phyloP scores from a whole-genome alignment of 2,797 vertebrate genomes.

The Artibeus lituratus region DNA sequence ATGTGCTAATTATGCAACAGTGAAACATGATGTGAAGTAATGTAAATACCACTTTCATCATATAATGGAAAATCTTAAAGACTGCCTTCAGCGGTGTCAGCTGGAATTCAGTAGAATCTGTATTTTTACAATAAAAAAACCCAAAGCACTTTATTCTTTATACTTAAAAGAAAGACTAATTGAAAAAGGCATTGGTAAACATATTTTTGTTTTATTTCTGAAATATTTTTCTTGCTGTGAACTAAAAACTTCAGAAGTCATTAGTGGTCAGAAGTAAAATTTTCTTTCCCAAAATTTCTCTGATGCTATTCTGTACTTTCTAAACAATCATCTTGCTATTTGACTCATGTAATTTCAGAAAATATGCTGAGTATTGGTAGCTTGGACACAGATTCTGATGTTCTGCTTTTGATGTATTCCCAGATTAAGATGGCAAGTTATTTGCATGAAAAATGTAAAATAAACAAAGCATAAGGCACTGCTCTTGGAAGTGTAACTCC shows the following conservation, averaged over 20 bases:
- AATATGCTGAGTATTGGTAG: slow-evolving; percentile 56
- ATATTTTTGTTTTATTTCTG: slow-evolving; percentile 53
- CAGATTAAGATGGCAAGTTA: slow-evolving; percentile 75
- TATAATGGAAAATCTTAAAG: slow-evolving; percentile 55
- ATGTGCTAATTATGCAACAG: slow-evolving; percentile 71
- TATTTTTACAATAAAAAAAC: slow-evolving; percentile 69
- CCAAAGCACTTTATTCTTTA: slow-evolving; percentile 58
- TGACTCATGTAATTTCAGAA: slow-evolving; percentile 77
- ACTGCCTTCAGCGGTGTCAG: slow-evolving; percentile 57
- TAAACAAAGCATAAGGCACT: slow-evolving; percentile 70
- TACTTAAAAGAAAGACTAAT: slow-evolving; percentile 70
- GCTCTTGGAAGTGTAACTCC: slow-evolving; percentile 63
- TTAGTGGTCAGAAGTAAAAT: slow-evolving; percentile 78
- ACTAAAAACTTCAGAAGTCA: slow-evolving; percentile 65
- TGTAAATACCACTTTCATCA: slow-evolving; percentile 70
- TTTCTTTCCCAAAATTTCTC: slow-evolving; percentile 69
- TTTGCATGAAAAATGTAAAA: slow-evolving; percentile 78
- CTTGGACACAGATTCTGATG: slow-evolving; percentile 66
- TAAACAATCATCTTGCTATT: slow-evolving; percentile 79
- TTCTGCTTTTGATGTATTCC: slow-evolving; percentile 69
- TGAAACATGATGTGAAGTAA: slow-evolving; percentile 69
- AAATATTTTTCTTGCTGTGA: slow-evolving; percentile 48
- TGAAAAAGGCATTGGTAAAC: slow-evolving; percentile 67
- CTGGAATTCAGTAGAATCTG: slow-evolving; percentile 66
- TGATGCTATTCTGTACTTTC: slow-evolving; percentile 57